Percentiles rank a stretch among this genome's conserved stretches.
Evolutionary conservation across 2,797 vertebrate genomes (phyloP).

Genomic region (Coracias cyanogaster): DNA sequence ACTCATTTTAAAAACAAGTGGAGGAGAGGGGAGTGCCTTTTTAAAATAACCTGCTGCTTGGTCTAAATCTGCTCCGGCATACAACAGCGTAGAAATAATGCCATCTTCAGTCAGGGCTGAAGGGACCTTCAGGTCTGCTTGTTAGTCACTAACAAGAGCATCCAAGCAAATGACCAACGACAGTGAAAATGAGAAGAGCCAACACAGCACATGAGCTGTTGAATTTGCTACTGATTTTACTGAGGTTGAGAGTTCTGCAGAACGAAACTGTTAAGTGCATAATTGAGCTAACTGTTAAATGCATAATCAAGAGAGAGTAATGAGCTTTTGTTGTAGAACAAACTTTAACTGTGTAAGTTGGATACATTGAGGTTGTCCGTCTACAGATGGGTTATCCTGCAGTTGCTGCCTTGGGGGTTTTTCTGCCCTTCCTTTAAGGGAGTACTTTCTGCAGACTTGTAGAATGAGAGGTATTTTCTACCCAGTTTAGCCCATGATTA

Average conservation of each 20-base stretch:
- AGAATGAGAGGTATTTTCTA: background rate
- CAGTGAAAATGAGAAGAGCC: background rate
- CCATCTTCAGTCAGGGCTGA: background rate
- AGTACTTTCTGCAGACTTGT: background rate
- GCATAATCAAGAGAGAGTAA: background rate
- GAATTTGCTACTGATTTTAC: background rate
- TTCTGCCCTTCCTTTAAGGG: fast-evolving
- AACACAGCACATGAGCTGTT: background rate
- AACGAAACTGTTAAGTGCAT: background rate
- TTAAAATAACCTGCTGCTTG: background rate
- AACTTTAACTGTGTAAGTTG: background rate
- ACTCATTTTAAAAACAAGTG: background rate
- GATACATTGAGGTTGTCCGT: background rate
- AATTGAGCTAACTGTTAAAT: background rate
- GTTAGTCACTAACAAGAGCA: background rate
- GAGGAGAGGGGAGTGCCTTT: fast-evolving
- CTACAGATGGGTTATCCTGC: background rate
- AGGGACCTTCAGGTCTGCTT: background rate
- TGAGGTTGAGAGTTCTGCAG: background rate
- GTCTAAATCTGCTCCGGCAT: background rate
- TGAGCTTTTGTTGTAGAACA: background rate
- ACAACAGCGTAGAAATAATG: background rate
- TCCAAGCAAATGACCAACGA: background rate
- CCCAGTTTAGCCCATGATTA: background rate
- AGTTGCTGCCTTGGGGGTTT: background rate